Evolutionary conservation across 2,113 vertebrate species (phyloP).

Genomic region (Prunella fulvescens): DNA sequence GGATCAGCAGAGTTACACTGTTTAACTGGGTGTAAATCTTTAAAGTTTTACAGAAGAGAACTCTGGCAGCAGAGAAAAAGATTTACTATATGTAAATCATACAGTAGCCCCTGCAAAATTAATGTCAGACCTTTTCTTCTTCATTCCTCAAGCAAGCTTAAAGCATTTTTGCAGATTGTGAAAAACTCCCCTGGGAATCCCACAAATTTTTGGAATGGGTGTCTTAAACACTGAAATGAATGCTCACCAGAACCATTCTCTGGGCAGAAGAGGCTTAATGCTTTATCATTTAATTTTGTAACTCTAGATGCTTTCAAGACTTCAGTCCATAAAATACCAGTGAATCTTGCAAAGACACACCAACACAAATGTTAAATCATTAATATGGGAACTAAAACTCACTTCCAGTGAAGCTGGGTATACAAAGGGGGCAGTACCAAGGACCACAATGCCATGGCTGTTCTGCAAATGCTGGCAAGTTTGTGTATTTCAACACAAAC

Average conservation of each 20-base stretch:
- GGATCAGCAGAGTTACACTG: neutral
- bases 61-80: neutral
- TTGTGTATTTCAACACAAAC: neutral
- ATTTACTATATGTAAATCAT: neutral
- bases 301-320: neutral
- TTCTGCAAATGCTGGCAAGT: neutral
- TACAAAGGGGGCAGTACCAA: neutral
- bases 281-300: neutral
- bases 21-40: neutral
- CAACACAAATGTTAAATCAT: neutral
- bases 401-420: neutral
- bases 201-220: neutral
- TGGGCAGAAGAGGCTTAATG: neutral
- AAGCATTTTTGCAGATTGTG: neutral
- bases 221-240: neutral
- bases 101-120: neutral
- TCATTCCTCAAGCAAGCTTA: neutral
- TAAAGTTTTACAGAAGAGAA: neutral
- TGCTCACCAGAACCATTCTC: neutral
- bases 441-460: neutral
- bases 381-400: neutral
- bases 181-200: neutral
- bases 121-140: neutral
- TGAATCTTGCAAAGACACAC: neutral
- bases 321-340: neutral